Conservation (phyloP, 2,113 vertebrate genomes). For the Pelusios castaneus region DNA sequence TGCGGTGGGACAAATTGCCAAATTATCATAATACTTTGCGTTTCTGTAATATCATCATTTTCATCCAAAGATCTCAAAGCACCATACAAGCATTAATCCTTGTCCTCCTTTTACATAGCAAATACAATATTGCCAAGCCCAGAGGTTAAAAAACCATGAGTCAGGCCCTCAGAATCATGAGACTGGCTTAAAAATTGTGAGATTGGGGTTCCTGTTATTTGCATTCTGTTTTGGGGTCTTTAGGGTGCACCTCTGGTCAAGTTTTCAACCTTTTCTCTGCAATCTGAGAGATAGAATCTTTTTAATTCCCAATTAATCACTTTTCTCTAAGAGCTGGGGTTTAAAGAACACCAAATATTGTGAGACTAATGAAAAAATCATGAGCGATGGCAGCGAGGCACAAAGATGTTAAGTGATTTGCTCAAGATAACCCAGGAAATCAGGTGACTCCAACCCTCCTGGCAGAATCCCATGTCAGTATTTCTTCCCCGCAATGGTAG, state of each 20-base stretch:
- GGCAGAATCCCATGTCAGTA: background rate
- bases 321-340: no score
- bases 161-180: background rate
- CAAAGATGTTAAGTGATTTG: background rate
- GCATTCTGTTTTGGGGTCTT: background rate
- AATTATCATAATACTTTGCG: no score
- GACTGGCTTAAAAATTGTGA: background rate
- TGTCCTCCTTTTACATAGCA: background rate
- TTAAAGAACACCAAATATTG: background rate
- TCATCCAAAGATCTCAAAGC: background rate
- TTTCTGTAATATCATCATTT: no score
- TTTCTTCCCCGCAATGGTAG: background rate
- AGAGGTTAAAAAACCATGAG: background rate
- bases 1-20: background rate
- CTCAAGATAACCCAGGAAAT: background rate
- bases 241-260: no score
- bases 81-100: background rate
- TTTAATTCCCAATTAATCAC: background rate
- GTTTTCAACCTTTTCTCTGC: background rate
- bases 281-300: background rate
- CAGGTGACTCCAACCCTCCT: background rate
- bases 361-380: no score
- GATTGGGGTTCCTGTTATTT: background rate
- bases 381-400: background rate
- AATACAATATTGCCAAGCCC: background rate